Conservation (phyloP, 2,888 invertebrate species). For the Rhabditoides inermis region DNA sequence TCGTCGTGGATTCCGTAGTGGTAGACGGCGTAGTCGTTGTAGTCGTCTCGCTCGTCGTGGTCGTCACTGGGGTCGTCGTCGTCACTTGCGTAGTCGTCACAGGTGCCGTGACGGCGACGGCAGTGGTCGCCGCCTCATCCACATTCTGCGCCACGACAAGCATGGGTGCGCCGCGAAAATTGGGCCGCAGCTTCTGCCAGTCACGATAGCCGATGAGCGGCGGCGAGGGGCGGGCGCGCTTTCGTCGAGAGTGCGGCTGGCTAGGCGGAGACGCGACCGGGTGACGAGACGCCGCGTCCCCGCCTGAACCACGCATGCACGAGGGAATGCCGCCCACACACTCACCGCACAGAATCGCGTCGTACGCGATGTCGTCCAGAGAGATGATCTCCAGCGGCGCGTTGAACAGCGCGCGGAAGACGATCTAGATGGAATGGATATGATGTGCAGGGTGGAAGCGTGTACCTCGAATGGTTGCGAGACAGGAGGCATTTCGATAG, state of each 20-base stretch:
- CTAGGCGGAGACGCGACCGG: too few species aligned
- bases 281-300: too few species aligned
- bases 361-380: slow-evolving; percentile 41
- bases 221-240: background rate
- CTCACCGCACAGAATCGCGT: slow-evolving; percentile 44
- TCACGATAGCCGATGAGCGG: slow-evolving; percentile 20
- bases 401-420: slow-evolving; percentile 40
- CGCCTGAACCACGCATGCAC: too few species aligned
- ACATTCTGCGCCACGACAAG: slow-evolving; percentile 30
- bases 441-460: background rate
- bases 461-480: slow-evolving; percentile 42
- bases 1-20: background rate
- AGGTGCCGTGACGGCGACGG: background rate
- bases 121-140: slow-evolving; percentile 12
- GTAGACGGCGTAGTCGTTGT: background rate
- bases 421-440: slow-evolving; percentile 21
- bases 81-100: slow-evolving; percentile 4
- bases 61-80: slow-evolving; percentile 5
- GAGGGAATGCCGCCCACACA: too few species aligned
- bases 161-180: slow-evolving; percentile 24
- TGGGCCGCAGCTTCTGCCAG: slow-evolving; percentile 19
- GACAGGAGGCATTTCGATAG: slow-evolving; percentile 41
- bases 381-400: slow-evolving; percentile 41
- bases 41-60: background rate
- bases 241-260: too few species aligned